These are phyloP conservation scores for Zosterops lateralis DNA, from an alignment of 2,113 vertebrate species.

Conservation along the genomic window DNA sequence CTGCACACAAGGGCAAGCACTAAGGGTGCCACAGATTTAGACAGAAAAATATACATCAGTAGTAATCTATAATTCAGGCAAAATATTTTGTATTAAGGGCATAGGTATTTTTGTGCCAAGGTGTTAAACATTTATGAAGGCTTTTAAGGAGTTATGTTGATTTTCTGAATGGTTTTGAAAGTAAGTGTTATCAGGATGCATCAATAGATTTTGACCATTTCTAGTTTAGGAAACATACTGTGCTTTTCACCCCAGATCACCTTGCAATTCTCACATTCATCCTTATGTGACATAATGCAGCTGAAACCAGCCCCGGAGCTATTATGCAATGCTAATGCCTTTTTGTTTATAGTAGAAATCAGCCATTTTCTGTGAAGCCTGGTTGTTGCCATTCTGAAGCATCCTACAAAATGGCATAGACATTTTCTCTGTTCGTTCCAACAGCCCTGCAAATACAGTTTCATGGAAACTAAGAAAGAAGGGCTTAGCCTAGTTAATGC, in stretches of 20 bases:
- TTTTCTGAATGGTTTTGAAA: constrained; percentile 1
- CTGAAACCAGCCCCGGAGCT: constrained; percentile 51
- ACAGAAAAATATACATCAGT: background rate
- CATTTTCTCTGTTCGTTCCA: background rate
- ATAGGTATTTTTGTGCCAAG: background rate
- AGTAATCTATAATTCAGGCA: background rate
- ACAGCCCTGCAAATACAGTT: background rate
- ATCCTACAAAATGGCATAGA: constrained; percentile 2
- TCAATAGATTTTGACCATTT: background rate
- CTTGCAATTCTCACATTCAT: constrained; percentile 55
- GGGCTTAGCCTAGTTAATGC: background rate
- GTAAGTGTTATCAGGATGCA: background rate
- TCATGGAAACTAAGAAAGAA: background rate
- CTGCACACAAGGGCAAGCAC: background rate
- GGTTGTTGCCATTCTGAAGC: background rate
- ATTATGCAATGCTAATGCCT: constrained; percentile 52
- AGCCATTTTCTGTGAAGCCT: constrained; percentile 29
- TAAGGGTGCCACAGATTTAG: background rate
- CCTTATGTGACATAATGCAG: constrained; percentile 47
- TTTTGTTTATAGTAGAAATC: constrained; percentile 41
- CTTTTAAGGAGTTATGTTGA: background rate
- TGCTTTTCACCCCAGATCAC: constrained; percentile 54
- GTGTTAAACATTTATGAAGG: background rate
- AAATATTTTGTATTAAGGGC: background rate
- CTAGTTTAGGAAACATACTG: constrained; percentile 26